Evolutionary conservation across 2,797 vertebrate genomes (phyloP).

Genomic region (Neopelma chrysocephalum): DNA sequence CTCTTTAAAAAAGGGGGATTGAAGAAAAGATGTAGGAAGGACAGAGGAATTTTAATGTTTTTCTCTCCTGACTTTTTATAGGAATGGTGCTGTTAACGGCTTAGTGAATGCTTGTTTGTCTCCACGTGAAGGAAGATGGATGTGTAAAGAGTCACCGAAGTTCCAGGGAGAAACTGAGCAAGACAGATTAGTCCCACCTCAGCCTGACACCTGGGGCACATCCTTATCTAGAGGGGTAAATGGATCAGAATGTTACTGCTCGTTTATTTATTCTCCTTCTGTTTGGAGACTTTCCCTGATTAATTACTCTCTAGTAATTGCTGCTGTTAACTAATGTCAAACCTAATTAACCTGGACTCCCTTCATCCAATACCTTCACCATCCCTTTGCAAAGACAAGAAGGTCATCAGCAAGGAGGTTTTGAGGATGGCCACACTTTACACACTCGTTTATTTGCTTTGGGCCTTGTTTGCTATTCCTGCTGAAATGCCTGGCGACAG

Average conservation of each 20-base stretch:
- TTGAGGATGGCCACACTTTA: constrained; percentile 71
- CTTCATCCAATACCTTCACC: constrained; percentile 68
- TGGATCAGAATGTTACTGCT: constrained; percentile 71
- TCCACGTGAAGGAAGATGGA: constrained; percentile 63
- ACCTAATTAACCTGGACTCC: constrained; percentile 80
- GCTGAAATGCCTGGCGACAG: constrained; percentile 81
- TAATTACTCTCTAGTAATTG: constrained; percentile 82
- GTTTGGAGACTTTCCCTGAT: constrained; percentile 86
- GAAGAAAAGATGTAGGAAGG: neutral
- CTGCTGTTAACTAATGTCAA: constrained; percentile 83
- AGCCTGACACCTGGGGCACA: constrained; percentile 78
- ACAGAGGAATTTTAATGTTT: neutral
- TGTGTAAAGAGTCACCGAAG: constrained; percentile 67
- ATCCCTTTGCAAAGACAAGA: constrained; percentile 54
- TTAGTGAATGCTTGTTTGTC: constrained; percentile 56
- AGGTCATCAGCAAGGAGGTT: constrained; percentile 73
- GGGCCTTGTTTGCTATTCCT: constrained; percentile 88
- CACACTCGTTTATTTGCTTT: constrained; percentile 87
- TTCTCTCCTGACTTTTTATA: neutral
- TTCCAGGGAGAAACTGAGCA: constrained; percentile 67
- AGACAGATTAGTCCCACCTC: constrained; percentile 76
- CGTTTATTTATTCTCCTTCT: constrained; percentile 86
- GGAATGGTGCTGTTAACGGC: constrained; percentile 33
- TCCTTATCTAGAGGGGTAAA: constrained; percentile 73
- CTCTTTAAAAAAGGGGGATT: neutral